Base-by-base conservation (phyloP, 2,797 vertebrate species). In the Spheniscus humboldti region DNA sequence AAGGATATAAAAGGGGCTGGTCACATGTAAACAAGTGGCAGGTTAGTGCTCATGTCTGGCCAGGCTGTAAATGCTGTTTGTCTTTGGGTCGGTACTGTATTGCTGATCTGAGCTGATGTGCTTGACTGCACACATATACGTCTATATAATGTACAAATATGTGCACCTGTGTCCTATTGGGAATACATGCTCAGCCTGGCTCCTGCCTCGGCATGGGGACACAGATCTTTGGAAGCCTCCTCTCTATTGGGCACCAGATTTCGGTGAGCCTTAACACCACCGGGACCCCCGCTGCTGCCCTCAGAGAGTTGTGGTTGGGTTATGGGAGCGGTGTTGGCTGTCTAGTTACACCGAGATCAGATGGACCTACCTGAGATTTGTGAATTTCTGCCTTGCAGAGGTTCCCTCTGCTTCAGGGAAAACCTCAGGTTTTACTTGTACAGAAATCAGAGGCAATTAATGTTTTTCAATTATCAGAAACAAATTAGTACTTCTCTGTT, bases 231-330 rank as follows among this genome's bases (percentile, higher is more conserved):
- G 0, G 7, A 53, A 62, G 30, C 56, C 8, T 62, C 25, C 18
- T 13, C 69, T 57, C 23, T 56, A 7, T 9, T 0, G 0, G 12
- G 19, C 1, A 1, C 13, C 41, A 45, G 52, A n/a, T 43, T 43
- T 79, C 0, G 2, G 12, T 2, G 11, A 78, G 24, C 31, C 31
- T 75, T 80, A 59, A 19, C 35, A 9, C 52, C 2, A 1, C 17
- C 0, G 2, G 22, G 11, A 45, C 7, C 7, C n/a, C 9, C 10
- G 1, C 7, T 39, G 53, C 25, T 62, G 35, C 23, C 47, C 31
- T 75, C 0, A 2, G 35, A 60, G 64, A 64, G 7, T 33, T 41
- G 18, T 28, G 47, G 18, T 35, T 1, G 4, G 6, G 12, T n/a
- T 55, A 19, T 13, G 9, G 20, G 37, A 63, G 25, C 1, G 0